Evolutionary conservation across 2,113 vertebrate genomes (phyloP).

Genomic region (Microcebus jonahi): DNA sequence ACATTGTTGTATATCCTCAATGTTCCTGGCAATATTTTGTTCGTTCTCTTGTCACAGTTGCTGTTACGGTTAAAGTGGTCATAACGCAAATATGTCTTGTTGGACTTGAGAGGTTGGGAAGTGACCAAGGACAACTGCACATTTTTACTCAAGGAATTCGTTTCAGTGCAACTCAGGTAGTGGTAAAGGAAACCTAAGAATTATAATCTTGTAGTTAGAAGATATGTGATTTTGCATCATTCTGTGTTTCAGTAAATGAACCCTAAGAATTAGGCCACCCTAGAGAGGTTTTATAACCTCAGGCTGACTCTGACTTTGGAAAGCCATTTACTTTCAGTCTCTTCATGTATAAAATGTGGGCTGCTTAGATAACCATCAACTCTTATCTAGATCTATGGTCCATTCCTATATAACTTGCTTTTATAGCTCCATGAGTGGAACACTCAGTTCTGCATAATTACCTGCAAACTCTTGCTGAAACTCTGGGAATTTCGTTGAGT

Average conservation of each 20-base stretch:
- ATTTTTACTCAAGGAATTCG: not conserved
- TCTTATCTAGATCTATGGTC: not conserved
- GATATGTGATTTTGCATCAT: not conserved
- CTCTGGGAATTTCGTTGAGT: not conserved
- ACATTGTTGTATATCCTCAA: not conserved
- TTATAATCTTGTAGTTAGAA: not conserved
- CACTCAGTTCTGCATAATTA: not conserved
- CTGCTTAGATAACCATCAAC: not conserved
- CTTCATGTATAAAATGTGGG: not conserved
- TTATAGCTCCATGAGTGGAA: not conserved
- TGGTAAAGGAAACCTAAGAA: not conserved
- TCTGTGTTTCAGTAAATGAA: not conserved
- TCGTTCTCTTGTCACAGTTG: not conserved
- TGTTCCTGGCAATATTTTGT: not conserved
- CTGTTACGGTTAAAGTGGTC: not conserved
- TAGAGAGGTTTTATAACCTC: not conserved
- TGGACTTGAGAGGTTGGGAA: not conserved
- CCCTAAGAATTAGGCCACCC: not conserved
- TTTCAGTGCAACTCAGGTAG: not conserved
- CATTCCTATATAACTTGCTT: not conserved
- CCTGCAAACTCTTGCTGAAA: not conserved
- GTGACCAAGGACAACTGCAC: not conserved
- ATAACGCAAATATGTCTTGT: slow-evolving; percentile 16
- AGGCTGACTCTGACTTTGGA: not conserved
- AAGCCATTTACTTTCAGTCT: not conserved